These are phyloP conservation scores for Ichneumon xanthorius DNA, from an alignment of 2,888 invertebrate genomes.

Conservation along the genomic window DNA sequence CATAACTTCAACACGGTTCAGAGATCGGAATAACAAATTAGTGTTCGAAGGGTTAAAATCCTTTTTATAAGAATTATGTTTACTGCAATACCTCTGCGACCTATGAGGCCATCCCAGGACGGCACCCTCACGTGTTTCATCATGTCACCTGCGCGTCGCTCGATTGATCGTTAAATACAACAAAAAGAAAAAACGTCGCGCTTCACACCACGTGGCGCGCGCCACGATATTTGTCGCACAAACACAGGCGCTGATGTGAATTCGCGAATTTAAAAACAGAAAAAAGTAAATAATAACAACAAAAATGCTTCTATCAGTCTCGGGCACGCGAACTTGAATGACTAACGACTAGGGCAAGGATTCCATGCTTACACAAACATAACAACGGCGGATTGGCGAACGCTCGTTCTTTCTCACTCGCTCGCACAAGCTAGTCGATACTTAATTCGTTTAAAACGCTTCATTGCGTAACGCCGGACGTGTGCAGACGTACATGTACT, in stretches of 20 bases:
- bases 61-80: not conserved
- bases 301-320: conserved; percentile 24
- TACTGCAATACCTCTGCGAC: conserved; percentile 41
- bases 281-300: not conserved
- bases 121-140: conserved; percentile 58
- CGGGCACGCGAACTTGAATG: conserved; percentile 49
- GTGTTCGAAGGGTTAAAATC: not conserved
- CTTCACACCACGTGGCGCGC: conserved; percentile 22
- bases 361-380: conserved; percentile 36
- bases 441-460: conserved; percentile 76
- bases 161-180: not conserved
- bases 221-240: conserved; percentile 6
- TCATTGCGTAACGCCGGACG: conserved; percentile 70
- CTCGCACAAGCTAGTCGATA: conserved; percentile 41
- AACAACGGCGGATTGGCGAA: conserved; percentile 36
- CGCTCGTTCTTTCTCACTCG: conserved; percentile 28
- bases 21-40: not conserved
- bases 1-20: not conserved
- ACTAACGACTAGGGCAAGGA: conserved; percentile 32
- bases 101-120: conserved; percentile 56
- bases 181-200: not conserved
- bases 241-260: not conserved
- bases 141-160: conserved; percentile 16
- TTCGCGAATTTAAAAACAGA: not conserved
- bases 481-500: conserved; percentile 35